Evolutionary conservation across 1,140 invertebrate species (phyloP).

Genomic region (Berghia stephanieae): DNA sequence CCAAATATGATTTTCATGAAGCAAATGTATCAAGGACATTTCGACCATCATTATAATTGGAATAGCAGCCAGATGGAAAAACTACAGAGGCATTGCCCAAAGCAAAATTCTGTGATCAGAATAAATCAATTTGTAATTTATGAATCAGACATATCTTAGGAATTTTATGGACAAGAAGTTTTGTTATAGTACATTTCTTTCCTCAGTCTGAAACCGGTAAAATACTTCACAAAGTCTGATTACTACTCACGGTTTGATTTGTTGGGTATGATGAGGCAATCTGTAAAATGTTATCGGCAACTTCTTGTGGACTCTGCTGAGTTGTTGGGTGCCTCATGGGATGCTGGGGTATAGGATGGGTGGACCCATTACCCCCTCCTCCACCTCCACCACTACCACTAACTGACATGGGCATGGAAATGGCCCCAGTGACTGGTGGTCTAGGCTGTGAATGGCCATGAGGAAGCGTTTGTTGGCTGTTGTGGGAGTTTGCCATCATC

Average conservation of each 20-base stretch:
- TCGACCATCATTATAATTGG: too few relatives aligned
- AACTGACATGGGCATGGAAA: too few relatives aligned
- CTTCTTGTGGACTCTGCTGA: slow-evolving; percentile 57
- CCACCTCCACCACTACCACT: neutral
- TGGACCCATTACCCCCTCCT: neutral
- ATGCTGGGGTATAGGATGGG: slow-evolving; percentile 36
- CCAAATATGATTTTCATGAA: too few relatives aligned
- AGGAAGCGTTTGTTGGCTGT: too few relatives aligned
- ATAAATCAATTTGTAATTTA: neutral
- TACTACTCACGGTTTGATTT: slow-evolving; percentile 46
- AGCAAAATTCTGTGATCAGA: too few relatives aligned
- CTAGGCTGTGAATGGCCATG: too few relatives aligned
- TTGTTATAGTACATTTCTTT: neutral
- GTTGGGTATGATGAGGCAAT: slow-evolving; percentile 58
- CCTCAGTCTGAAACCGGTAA: neutral
- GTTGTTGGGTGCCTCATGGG: slow-evolving; percentile 34
- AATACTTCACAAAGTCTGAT: neutral
- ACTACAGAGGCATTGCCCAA: too few relatives aligned
- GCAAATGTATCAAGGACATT: too few relatives aligned
- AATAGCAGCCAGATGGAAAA: too few relatives aligned
- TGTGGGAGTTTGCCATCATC: too few relatives aligned
- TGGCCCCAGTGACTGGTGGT: too few relatives aligned
- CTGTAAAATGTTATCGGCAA: slow-evolving; percentile 64
- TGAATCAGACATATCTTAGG: neutral
- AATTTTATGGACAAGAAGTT: neutral